A percentile compares a stretch with the other conserved stretches of the same genome.
These are phyloP conservation scores for Deilephila porcellus DNA, from an alignment of 2,888 invertebrate species.

Conservation along the genomic window DNA sequence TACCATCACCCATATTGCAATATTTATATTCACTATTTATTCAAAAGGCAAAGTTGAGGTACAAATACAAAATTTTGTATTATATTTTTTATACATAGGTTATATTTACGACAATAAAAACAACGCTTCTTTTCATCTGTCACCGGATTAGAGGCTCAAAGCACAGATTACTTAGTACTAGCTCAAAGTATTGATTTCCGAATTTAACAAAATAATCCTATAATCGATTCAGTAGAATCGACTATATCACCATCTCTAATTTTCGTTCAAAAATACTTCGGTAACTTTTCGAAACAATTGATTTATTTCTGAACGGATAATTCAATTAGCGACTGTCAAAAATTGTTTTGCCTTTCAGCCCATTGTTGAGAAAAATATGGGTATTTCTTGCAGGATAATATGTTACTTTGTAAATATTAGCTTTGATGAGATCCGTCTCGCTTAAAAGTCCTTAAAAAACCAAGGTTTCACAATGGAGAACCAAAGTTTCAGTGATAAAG, in stretches of 20 bases:
- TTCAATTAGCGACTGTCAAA: conserved; percentile 9
- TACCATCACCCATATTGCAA: conserved; percentile 55
- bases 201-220: no score
- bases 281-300: not conserved
- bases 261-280: not conserved
- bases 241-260: not conserved
- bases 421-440: not conserved
- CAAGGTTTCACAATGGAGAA: conserved; percentile 62
- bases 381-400: conserved; percentile 40
- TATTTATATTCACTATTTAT: not conserved
- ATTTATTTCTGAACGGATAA: conserved; percentile 33
- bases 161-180: no score
- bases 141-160: no score
- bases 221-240: no score
- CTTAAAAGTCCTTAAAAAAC: not conserved
- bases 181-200: no score
- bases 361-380: conserved; percentile 38
- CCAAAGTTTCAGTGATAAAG: conserved; percentile 86
- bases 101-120: not conserved
- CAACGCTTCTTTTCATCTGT: no score
- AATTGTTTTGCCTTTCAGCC: conserved; percentile 47
- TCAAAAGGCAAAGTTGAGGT: not conserved
- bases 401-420: conserved; percentile 4
- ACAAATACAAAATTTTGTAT: not conserved
- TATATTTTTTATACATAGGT: not conserved